Conservation (phyloP, 2,888 invertebrate species). For the Cosmia trapezina region DNA sequence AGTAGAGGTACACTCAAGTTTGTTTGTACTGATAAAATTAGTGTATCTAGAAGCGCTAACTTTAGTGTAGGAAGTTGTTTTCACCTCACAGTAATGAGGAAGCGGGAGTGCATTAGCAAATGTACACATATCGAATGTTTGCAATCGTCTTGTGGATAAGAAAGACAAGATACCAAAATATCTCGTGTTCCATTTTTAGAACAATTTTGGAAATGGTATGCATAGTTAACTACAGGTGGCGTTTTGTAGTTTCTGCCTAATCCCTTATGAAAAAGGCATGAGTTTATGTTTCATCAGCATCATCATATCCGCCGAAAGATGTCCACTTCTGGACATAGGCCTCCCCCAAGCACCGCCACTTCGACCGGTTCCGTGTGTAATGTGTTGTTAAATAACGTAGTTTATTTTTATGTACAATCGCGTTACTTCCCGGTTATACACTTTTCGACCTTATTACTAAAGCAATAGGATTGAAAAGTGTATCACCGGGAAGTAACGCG, state of each 20-base stretch:
- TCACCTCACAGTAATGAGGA: neutral
- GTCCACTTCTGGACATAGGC: no score
- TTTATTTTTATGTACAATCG: neutral
- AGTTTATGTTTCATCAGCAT: no score
- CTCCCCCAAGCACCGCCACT: no score
- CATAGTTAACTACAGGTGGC: no score
- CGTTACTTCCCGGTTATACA: no score
- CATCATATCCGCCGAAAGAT: no score
- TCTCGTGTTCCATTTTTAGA: neutral
- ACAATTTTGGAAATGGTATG: neutral
- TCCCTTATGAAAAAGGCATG: neutral
- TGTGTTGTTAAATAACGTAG: no score
- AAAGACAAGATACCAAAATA: neutral
- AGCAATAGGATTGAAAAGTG: no score
- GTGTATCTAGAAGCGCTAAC: slow-evolving; percentile 36
- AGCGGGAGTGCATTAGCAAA: neutral
- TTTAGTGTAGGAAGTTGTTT: slow-evolving; percentile 11
- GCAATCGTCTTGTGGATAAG: neutral
- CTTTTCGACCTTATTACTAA: no score
- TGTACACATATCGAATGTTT: neutral
- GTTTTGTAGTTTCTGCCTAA: neutral
- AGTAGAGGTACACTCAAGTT: slow-evolving; percentile 30
- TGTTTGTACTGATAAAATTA: slow-evolving; percentile 46
- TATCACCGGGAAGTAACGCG: no score
- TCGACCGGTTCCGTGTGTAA: no score